phyloP scores from a whole-genome alignment of 2,888 invertebrate species.

The Apeira syringaria region DNA sequence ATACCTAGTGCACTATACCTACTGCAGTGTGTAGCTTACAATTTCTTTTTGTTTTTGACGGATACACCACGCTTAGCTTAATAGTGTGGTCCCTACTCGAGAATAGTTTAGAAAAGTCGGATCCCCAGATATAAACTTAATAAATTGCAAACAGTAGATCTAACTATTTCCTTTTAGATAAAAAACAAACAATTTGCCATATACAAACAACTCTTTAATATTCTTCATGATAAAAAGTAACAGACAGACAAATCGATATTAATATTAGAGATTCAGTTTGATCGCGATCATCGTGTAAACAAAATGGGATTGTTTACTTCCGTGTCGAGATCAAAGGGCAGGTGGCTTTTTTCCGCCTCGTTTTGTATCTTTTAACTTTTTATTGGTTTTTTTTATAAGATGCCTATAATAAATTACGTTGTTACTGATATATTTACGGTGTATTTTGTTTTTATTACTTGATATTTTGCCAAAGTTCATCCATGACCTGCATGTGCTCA shows the following conservation, averaged over 20 bases:
- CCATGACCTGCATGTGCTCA: too few species aligned
- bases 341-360: conserved; percentile 39
- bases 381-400: too few species aligned
- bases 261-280: conserved; percentile 39
- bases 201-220: conserved; percentile 6
- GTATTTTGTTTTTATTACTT: too few species aligned
- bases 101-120: too few species aligned
- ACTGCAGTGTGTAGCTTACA: too few species aligned
- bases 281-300: conserved; percentile 44
- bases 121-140: not conserved
- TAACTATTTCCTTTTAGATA: not conserved
- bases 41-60: too few species aligned
- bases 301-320: conserved; percentile 46
- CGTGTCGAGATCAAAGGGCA: conserved; percentile 52
- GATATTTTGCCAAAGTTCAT: too few species aligned
- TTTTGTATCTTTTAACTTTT: conserved; percentile 41
- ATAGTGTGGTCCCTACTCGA: too few species aligned
- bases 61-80: too few species aligned
- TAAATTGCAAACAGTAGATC: not conserved
- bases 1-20: too few species aligned
- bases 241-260: conserved; percentile 33
- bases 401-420: too few species aligned
- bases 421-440: too few species aligned
- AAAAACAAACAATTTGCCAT: not conserved
- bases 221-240: conserved; percentile 5